phyloP scores from a whole-genome alignment of 2,797 vertebrate genomes.

The Malurus leucopterus region DNA sequence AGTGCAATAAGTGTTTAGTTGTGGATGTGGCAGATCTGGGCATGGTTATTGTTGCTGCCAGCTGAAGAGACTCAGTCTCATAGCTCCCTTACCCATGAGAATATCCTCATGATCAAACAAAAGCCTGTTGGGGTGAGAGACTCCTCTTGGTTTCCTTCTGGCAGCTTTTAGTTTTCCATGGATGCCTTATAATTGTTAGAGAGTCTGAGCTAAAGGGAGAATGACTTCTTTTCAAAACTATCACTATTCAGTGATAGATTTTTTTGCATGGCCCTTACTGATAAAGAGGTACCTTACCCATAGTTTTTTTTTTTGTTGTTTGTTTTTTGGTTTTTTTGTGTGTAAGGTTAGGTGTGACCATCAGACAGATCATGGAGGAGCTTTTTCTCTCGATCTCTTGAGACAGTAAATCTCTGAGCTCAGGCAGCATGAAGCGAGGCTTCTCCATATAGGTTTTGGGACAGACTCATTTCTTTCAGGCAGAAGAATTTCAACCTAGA shows the following conservation, averaged over 20 bases:
- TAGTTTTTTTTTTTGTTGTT: neutral
- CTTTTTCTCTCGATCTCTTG: neutral
- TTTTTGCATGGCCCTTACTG: neutral
- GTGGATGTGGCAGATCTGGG: neutral
- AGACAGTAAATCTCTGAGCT: neutral
- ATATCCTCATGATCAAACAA: neutral
- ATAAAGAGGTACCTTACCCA: neutral
- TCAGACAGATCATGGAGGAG: neutral
- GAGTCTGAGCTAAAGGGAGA: neutral
- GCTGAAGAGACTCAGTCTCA: neutral
- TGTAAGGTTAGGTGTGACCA: neutral
- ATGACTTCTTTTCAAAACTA: neutral
- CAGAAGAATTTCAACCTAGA: neutral
- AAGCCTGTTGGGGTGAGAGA: neutral
- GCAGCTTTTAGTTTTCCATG: neutral
- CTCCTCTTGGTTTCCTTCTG: neutral
- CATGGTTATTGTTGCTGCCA: neutral
- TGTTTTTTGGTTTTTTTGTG: neutral
- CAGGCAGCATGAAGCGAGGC: fast-evolving
- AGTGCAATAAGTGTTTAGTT: neutral
- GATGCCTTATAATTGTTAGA: neutral
- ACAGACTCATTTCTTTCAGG: neutral
- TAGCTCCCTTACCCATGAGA: neutral
- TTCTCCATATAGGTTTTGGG: neutral
- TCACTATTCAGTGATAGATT: neutral